These are phyloP conservation scores for Mycteria americana DNA, from an alignment of 2,797 vertebrate species.

Conservation along the genomic window DNA sequence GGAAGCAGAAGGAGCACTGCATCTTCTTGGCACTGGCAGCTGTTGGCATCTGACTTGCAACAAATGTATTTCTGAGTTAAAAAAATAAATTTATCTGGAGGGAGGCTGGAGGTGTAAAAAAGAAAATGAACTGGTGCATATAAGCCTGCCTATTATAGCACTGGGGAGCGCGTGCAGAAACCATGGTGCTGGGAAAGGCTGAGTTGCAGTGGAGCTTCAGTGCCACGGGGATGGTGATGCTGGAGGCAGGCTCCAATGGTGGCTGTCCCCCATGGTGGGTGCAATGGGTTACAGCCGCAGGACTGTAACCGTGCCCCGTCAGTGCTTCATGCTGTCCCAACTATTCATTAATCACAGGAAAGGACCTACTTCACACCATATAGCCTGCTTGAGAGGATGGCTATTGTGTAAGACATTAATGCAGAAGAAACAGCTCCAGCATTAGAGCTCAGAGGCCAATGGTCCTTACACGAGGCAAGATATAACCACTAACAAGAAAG, in stretches of 20 bases:
- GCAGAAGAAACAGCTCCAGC: not conserved
- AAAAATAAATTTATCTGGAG: conserved; percentile 4
- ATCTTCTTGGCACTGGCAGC: not conserved
- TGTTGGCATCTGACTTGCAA: not conserved
- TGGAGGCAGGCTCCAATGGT: rapidly evolving
- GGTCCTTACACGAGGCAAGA: not conserved
- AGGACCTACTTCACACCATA: not conserved
- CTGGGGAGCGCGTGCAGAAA: not conserved
- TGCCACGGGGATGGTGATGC: not conserved
- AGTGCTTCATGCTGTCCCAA: not conserved
- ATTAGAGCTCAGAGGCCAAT: not conserved
- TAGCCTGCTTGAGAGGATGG: not conserved
- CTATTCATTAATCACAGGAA: not conserved
- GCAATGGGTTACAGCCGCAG: not conserved
- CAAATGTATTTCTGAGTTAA: not conserved
- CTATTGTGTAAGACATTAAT: not conserved
- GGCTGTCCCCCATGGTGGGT: not conserved
- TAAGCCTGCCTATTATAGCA: not conserved
- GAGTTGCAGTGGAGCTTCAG: not conserved
- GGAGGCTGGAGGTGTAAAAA: not conserved
- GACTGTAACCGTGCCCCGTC: not conserved
- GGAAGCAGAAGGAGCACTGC: not conserved
- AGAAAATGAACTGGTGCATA: not conserved
- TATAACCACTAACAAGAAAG: not conserved
- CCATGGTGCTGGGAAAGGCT: not conserved